These are phyloP conservation scores for Eptatretus atami DNA, from an alignment of 2,797 vertebrate species.

Conservation along the genomic window DNA sequence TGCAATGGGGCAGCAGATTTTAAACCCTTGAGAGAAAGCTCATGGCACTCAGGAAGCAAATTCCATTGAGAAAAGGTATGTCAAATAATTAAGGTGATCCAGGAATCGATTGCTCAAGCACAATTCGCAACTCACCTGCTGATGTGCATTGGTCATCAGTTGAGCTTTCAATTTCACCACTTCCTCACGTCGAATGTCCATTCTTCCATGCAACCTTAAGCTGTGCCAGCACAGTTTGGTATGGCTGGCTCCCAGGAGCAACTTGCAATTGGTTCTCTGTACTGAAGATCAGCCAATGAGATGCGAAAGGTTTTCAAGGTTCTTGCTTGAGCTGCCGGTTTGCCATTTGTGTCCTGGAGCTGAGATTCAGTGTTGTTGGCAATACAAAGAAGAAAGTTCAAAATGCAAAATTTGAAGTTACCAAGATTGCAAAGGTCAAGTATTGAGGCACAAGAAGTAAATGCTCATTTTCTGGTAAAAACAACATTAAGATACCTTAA, in stretches of 20 bases:
- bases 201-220: constrained; percentile 47
- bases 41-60: no score
- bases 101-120: no score
- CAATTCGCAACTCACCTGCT: not conserved
- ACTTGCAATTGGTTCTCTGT: constrained; percentile 12
- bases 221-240: constrained; percentile 39
- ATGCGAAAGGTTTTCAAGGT: constrained; percentile 52
- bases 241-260: constrained; percentile 15
- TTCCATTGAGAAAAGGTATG: no score
- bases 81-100: no score
- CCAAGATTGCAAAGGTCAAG: no score
- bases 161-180: constrained; percentile 55
- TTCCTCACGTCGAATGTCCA: constrained; percentile 75
- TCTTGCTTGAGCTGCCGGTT: constrained; percentile 86
- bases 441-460: no score
- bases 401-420: no score
- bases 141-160: constrained; percentile 24
- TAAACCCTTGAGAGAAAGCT: no score
- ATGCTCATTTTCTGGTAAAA: no score
- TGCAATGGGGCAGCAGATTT: no score
- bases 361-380: constrained; percentile 13
- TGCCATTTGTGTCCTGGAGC: constrained; percentile 60
- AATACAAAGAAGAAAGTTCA: no score
- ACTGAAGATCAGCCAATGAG: constrained; percentile 19
- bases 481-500: no score